A percentile compares a stretch with the other conserved stretches of the same genome.
Conservation (phyloP, 2,888 invertebrate genomes). For the Spodoptera picta region DNA sequence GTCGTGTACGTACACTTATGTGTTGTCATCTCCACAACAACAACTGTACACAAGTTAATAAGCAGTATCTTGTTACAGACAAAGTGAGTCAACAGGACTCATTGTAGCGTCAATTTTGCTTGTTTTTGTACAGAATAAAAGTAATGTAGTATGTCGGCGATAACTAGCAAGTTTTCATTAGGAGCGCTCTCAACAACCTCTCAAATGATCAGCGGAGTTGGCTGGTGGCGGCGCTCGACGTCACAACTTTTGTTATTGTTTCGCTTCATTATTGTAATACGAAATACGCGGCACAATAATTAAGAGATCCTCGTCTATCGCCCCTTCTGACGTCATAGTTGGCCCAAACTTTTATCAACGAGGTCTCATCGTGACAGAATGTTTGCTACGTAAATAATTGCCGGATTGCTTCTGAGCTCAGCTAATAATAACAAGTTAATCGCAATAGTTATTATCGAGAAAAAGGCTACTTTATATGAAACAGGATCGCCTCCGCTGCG, state of each 20-base stretch:
- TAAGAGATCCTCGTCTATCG: conserved; percentile 85
- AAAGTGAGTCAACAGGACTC: conserved; percentile 62
- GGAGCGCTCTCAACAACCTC: conserved; percentile 82
- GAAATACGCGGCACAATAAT: conserved; percentile 86
- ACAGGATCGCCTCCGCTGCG: conserved; percentile 61
- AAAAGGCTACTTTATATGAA: conserved; percentile 67
- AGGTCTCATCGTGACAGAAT: conserved; percentile 76
- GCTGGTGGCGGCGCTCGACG: conserved; percentile 75
- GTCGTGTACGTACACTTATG: conserved; percentile 8
- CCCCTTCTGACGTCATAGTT: conserved; percentile 82
- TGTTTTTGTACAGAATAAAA: conserved; percentile 75
- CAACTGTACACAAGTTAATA: conserved; percentile 45
- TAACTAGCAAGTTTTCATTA: conserved; percentile 87
- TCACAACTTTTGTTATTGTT: conserved; percentile 88
- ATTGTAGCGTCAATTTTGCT: conserved; percentile 65
- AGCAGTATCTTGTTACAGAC: conserved; percentile 53
- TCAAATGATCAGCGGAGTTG: conserved; percentile 84
- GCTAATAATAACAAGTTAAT: conserved; percentile 79
- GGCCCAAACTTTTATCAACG: conserved; percentile 79
- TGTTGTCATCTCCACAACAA: conserved; percentile 41
- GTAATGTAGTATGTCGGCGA: conserved; percentile 75
- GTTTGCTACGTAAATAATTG: conserved; percentile 80
- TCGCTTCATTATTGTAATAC: conserved; percentile 88
- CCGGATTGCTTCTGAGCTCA: conserved; percentile 71
- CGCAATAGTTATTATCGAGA: conserved; percentile 71